Evolutionary conservation across 2,797 vertebrate genomes (phyloP).

Genomic region (Psittacula echo): DNA sequence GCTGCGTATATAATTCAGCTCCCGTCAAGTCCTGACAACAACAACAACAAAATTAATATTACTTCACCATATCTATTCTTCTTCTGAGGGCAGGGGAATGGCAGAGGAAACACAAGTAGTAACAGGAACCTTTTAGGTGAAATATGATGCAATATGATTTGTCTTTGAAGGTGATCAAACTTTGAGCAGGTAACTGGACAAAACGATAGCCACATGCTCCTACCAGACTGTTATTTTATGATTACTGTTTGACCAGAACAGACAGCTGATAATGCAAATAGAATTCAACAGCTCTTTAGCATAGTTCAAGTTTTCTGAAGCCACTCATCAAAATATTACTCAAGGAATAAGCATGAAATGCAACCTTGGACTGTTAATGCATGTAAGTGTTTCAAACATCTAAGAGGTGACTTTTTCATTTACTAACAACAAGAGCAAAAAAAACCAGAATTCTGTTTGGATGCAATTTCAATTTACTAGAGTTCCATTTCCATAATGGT

Average conservation of each 20-base stretch:
- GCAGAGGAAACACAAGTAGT: not conserved
- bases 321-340: not conserved
- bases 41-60: not conserved
- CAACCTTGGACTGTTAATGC: not conserved
- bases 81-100: not conserved
- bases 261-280: not conserved
- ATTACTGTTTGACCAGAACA: not conserved
- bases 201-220: not conserved
- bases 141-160: not conserved
- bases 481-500: not conserved
- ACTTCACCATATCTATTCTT: not conserved
- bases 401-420: not conserved
- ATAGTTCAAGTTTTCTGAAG: not conserved
- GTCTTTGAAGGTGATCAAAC: not conserved
- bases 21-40: constrained; percentile 89
- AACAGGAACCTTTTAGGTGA: not conserved
- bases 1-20: constrained; percentile 82
- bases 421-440: not conserved
- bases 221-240: not conserved
- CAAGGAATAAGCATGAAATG: not conserved
- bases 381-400: not conserved
- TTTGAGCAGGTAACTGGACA: not conserved
- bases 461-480: not conserved
- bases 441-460: not conserved
- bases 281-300: not conserved